These are phyloP conservation scores for Neostethus bicornis DNA, from an alignment of 2,797 vertebrate species.

Conservation along the genomic window DNA sequence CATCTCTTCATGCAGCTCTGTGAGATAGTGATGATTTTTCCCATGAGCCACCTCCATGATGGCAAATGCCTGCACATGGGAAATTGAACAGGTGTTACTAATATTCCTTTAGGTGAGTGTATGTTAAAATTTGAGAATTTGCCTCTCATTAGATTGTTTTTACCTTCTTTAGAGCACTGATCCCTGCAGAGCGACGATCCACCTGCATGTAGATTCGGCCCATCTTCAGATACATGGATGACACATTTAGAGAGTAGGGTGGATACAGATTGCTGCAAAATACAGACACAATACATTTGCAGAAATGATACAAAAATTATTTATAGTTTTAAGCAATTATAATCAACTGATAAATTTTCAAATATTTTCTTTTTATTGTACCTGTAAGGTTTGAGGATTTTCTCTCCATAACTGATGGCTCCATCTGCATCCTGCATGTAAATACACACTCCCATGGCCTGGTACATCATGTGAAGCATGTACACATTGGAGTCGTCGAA, in stretches of 20 bases:
- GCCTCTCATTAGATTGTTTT: not conserved
- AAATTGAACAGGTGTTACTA: slow-evolving; percentile 3
- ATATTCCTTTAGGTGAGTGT: no score
- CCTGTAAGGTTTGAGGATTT: slow-evolving; percentile 91
- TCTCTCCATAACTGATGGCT: slow-evolving; percentile 89
- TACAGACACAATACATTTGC: slow-evolving; percentile 4
- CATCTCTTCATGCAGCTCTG: slow-evolving; percentile 88
- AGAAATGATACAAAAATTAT: not conserved
- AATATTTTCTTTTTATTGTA: no score
- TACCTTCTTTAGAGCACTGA: slow-evolving; percentile 88
- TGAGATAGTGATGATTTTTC: slow-evolving; percentile 90
- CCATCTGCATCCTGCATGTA: slow-evolving; percentile 81
- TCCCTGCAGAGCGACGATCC: slow-evolving; percentile 76
- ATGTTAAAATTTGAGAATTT: no score
- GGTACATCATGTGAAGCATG: slow-evolving; percentile 98
- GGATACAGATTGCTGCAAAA: slow-evolving; percentile 87
- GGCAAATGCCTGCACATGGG: slow-evolving; percentile 82
- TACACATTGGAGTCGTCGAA: slow-evolving; percentile 93
- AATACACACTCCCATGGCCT: slow-evolving; percentile 96
- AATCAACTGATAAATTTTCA: not conserved
- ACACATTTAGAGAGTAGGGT: slow-evolving; percentile 91
- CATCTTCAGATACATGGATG: slow-evolving; percentile 95
- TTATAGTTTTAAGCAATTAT: not conserved
- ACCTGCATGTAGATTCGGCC: slow-evolving; percentile 86
- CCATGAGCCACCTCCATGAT: slow-evolving; percentile 97